Evolutionary conservation across 2,888 invertebrate genomes (phyloP).

Genomic region (Oligia latruncula): DNA sequence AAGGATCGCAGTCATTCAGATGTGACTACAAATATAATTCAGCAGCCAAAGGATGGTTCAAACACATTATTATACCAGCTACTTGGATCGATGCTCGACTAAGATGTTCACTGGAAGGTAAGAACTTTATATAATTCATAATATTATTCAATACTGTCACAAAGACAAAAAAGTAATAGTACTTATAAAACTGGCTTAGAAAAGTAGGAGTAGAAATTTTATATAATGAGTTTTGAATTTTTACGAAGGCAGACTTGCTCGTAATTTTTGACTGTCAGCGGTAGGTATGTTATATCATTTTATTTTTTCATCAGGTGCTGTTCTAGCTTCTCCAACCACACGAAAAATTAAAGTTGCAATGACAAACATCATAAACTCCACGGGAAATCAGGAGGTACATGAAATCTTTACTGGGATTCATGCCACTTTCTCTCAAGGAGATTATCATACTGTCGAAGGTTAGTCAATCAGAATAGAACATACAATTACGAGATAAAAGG

Average conservation of each 20-base stretch:
- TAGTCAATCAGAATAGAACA: background rate
- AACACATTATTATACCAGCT: constrained; percentile 26
- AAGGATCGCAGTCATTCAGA: constrained; percentile 28
- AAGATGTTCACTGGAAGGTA: constrained; percentile 49
- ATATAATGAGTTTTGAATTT: background rate
- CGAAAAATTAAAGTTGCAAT: constrained; percentile 11
- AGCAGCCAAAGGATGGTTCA: constrained; percentile 42
- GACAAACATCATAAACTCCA: background rate
- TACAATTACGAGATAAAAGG: background rate
- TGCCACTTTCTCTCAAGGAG: constrained; percentile 50
- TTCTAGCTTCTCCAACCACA: constrained; percentile 53
- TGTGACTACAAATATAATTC: constrained; percentile 47
- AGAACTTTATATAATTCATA: background rate
- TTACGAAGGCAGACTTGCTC: background rate
- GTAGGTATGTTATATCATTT: background rate
- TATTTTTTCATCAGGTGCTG: constrained; percentile 44
- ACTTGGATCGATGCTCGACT: constrained; percentile 47
- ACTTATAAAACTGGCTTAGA: too few relatives aligned
- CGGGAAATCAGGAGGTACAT: background rate
- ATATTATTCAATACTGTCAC: too few relatives aligned
- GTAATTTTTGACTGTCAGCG: background rate
- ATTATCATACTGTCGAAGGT: constrained; percentile 50
- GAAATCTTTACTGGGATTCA: constrained; percentile 60
- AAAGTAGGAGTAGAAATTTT: background rate
- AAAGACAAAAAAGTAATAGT: background rate